Conservation (phyloP, 2,888 invertebrate species). For the Bhutanitis thaidina region DNA sequence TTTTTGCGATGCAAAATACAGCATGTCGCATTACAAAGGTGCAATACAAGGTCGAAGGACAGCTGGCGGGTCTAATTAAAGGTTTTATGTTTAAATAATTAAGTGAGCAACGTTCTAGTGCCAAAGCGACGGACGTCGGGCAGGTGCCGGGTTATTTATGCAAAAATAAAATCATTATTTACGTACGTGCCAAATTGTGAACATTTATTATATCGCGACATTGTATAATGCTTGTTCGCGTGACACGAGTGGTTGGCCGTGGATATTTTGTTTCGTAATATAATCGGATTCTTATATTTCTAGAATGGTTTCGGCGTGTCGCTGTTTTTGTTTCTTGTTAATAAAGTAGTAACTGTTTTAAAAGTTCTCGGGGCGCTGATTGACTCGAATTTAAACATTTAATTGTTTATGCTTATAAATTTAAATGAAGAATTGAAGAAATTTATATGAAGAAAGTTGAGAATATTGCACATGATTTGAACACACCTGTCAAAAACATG, state of each 20-base stretch:
- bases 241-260: constrained; percentile 23
- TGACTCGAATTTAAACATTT: too few species aligned
- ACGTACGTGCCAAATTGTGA: constrained; percentile 64
- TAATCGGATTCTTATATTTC: not conserved
- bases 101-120: constrained; percentile 52
- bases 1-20: constrained; percentile 70
- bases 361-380: too few species aligned
- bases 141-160: constrained; percentile 66
- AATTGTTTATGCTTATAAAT: too few species aligned
- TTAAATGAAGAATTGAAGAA: too few species aligned
- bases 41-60: constrained; percentile 65
- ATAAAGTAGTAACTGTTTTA: too few species aligned
- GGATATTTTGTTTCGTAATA: constrained; percentile 26
- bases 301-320: not conserved
- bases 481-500: too few species aligned
- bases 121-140: constrained; percentile 31
- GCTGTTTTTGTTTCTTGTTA: not conserved
- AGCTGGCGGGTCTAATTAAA: constrained; percentile 74
- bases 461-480: too few species aligned
- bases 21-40: constrained; percentile 69
- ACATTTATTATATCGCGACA: constrained; percentile 43
- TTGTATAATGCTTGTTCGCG: constrained; percentile 35
- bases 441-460: too few species aligned
- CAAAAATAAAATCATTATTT: constrained; percentile 73
- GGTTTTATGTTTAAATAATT: constrained; percentile 78